A percentile compares a stretch with the other conserved stretches of the same genome.
phyloP scores from a whole-genome alignment of 2,113 vertebrate species.

The Bothrops jararaca region DNA sequence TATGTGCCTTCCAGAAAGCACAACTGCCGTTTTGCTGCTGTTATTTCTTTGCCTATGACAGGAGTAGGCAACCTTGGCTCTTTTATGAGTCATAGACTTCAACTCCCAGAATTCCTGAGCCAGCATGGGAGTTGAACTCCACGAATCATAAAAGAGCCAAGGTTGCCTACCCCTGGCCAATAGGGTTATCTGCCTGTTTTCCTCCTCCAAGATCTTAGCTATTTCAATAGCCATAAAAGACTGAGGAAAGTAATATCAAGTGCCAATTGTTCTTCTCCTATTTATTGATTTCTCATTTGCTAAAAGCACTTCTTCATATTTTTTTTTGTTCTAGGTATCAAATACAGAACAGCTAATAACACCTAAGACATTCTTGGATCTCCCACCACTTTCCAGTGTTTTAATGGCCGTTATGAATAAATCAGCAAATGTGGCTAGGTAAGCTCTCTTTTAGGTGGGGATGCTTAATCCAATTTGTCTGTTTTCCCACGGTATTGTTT shows the following conservation, averaged over 20 bases:
- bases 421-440: conserved; percentile 78
- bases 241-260: not conserved
- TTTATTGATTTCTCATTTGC: not conserved
- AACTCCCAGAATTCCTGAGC: too few species aligned
- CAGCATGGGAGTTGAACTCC: too few species aligned
- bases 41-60: not conserved
- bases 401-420: conserved; percentile 78
- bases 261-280: not conserved
- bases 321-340: conserved; percentile 53
- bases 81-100: too few species aligned
- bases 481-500: not conserved
- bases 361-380: conserved; percentile 74
- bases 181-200: conserved; percentile 18
- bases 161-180: not conserved
- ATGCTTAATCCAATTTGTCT: not conserved
- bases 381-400: conserved; percentile 82
- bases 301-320: not conserved
- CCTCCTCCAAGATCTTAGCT: not conserved
- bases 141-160: too few species aligned
- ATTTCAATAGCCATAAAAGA: not conserved
- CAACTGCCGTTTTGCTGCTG: not conserved
- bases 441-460: conserved; percentile 32
- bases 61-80: too few species aligned
- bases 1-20: not conserved
- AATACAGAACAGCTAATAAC: conserved; percentile 67